These are phyloP conservation scores for Lepus townsendii DNA, from an alignment of 2,797 vertebrate species.

Conservation along the genomic window DNA sequence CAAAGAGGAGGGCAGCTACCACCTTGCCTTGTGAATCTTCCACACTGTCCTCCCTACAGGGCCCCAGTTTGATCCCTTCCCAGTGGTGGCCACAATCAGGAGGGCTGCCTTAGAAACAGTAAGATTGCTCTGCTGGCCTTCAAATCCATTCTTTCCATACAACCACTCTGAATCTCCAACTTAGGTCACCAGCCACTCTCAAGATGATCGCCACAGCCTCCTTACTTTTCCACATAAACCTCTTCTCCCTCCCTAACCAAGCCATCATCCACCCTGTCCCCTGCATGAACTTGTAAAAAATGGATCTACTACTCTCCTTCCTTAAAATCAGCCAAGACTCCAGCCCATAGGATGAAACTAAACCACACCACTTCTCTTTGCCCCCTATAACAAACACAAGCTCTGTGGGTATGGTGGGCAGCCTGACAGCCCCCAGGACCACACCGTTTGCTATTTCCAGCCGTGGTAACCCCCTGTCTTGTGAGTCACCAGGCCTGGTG, in stretches of 20 bases:
- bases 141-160: neutral
- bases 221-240: neutral
- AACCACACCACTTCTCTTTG: neutral
- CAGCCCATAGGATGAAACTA: neutral
- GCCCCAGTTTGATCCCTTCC: too few species aligned
- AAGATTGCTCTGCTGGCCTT: neutral
- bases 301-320: neutral
- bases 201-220: neutral
- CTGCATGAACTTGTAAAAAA: neutral
- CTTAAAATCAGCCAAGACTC: neutral
- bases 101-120: neutral
- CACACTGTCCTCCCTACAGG: too few species aligned
- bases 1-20: neutral
- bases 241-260: neutral
- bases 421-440: too few species aligned
- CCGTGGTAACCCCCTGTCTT: neutral
- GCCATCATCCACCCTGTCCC: neutral
- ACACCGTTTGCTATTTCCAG: neutral
- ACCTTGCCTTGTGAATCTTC: neutral
- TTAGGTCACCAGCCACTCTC: neutral
- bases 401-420: too few species aligned
- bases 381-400: neutral
- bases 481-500: neutral
- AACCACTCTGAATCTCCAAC: neutral
- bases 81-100: neutral